Evolutionary conservation across 2,797 vertebrate species (phyloP).

Genomic region (Chromis chromis): DNA sequence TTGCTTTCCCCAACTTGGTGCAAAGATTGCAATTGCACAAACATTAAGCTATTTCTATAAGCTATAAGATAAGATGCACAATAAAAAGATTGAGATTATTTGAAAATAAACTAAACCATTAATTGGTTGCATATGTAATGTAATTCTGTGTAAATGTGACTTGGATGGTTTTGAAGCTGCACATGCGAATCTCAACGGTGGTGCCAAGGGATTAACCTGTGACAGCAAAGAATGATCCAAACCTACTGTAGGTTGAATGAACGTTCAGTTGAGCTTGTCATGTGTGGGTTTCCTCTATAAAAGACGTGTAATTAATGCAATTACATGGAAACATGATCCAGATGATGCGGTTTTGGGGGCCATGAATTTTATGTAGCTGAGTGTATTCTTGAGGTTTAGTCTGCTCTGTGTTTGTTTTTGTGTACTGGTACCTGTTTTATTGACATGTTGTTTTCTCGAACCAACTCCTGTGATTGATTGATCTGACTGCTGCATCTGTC

Average conservation of each 20-base stretch:
- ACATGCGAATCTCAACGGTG: not conserved
- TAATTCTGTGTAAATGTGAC: not conserved
- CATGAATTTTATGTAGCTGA: not conserved
- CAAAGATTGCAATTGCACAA: too few species aligned
- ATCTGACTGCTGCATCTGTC: constrained; percentile 38
- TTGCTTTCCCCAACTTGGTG: too few species aligned
- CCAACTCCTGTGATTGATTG: constrained; percentile 50
- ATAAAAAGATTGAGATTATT: not conserved
- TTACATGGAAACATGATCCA: constrained; percentile 1
- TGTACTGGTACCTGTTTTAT: constrained; percentile 6
- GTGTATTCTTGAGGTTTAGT: constrained; percentile 10
- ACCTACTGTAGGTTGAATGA: constrained; percentile 5
- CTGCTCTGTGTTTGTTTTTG: constrained; percentile 17
- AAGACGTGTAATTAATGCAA: constrained; percentile 9
- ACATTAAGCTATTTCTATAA: not conserved
- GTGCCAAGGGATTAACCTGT: not conserved
- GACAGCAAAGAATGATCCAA: constrained; percentile 4
- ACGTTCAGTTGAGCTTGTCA: not conserved
- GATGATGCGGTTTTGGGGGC: not conserved
- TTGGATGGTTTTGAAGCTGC: not conserved
- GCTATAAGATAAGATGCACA: not conserved
- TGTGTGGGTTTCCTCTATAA: not conserved
- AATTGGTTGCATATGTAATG: not conserved
- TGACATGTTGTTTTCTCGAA: constrained; percentile 37
- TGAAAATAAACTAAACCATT: not conserved